phyloP scores from a whole-genome alignment of 2,797 vertebrate genomes.

The Smutsia temminckii region DNA sequence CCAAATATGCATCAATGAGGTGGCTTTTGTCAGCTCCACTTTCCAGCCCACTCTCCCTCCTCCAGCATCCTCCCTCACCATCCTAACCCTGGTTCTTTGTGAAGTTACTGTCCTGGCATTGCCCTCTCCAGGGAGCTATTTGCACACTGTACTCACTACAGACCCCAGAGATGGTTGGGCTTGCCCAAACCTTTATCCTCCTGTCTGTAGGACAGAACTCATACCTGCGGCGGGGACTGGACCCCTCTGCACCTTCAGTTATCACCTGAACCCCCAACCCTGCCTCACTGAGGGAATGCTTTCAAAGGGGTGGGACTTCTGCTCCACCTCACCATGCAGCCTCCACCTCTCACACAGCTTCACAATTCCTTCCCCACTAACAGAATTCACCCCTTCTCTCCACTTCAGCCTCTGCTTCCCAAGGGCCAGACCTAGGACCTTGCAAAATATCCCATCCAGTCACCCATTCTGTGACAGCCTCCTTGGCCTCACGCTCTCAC shows the following conservation, averaged over 20 bases:
- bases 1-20: not conserved
- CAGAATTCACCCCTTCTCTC: not conserved
- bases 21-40: not conserved
- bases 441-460: not conserved
- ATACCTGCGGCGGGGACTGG: not conserved
- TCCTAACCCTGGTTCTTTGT: not conserved
- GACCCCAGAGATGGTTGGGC: not conserved
- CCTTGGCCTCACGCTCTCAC: not conserved
- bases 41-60: not conserved
- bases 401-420: not conserved
- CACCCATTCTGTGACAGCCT: not conserved
- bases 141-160: not conserved
- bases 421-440: not conserved
- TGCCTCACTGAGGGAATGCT: not conserved
- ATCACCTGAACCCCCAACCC: not conserved
- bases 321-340: not conserved
- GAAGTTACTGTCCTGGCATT: rapidly evolving
- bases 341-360: not conserved
- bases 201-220: not conserved
- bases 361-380: not conserved
- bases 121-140: not conserved
- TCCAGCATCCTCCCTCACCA: not conserved
- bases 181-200: not conserved
- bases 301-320: not conserved
- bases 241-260: not conserved